phyloP scores from a whole-genome alignment of 2,797 vertebrate species.

The Coccyzus lansbergi region DNA sequence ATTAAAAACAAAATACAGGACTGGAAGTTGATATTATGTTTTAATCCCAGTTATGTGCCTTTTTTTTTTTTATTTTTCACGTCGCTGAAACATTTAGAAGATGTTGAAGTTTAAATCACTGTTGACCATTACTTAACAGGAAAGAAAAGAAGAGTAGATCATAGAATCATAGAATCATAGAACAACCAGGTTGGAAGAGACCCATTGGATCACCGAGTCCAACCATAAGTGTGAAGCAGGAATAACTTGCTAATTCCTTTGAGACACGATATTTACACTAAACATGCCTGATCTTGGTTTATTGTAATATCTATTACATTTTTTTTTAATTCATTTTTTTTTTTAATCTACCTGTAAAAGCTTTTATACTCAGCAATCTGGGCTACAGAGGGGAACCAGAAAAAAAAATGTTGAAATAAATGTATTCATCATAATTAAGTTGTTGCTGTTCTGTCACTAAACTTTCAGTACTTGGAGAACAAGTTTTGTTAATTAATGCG shows the following conservation, averaged over 20 bases:
- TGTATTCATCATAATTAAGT: not conserved
- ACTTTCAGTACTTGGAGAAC: not conserved
- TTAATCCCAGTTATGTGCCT: not conserved
- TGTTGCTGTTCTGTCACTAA: not conserved
- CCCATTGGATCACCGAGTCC: too few relatives aligned
- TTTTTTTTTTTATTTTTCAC: not conserved
- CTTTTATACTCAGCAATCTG: not conserved
- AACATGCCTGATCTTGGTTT: slow-evolving; percentile 24
- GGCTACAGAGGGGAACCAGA: not conserved
- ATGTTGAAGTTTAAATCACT: slow-evolving; percentile 42
- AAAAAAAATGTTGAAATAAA: not conserved
- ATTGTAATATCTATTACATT: not conserved
- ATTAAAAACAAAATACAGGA: slow-evolving; percentile 52
- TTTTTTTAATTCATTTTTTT: not conserved
- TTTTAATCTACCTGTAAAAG: not conserved
- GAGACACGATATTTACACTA: slow-evolving; percentile 35
- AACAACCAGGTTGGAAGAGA: too few relatives aligned
- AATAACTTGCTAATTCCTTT: slow-evolving; percentile 2
- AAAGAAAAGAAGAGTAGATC: slow-evolving; percentile 57
- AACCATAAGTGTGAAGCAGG: slow-evolving; percentile 26
- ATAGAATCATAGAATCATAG: too few relatives aligned
- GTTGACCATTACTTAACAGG: not conserved
- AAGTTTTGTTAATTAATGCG: not conserved
- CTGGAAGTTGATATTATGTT: slow-evolving; percentile 16
- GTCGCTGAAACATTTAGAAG: slow-evolving; percentile 44